Percentiles rank a stretch among this genome's conserved stretches.
These are phyloP conservation scores for Helicoverpa zea DNA, from an alignment of 1,140 invertebrate genomes.

Conservation along the genomic window DNA sequence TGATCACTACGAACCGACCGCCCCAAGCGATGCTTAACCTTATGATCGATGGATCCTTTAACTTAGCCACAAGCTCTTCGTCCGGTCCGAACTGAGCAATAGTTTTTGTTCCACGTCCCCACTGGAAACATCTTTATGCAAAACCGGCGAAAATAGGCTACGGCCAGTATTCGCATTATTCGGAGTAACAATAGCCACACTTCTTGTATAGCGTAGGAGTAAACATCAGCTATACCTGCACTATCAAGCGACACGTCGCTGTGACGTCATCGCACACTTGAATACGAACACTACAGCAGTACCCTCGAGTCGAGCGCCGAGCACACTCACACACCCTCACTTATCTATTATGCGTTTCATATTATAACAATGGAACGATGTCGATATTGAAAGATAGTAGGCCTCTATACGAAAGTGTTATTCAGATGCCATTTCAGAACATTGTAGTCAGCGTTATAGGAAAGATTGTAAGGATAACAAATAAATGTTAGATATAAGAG, in stretches of 20 bases:
- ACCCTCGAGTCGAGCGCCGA: slow-evolving; percentile 4
- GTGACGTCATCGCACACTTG: slow-evolving; percentile 26
- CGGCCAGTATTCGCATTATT: neutral
- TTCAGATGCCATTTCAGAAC: neutral
- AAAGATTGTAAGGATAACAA: too few relatives aligned
- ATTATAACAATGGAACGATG: slow-evolving; percentile 24
- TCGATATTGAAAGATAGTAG: slow-evolving; percentile 23
- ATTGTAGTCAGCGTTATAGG: neutral
- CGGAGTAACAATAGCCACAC: neutral
- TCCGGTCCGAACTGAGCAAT: too few relatives aligned
- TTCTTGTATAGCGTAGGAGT: slow-evolving; percentile 21
- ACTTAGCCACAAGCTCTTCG: too few relatives aligned
- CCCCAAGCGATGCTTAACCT: too few relatives aligned
- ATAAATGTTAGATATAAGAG: neutral
- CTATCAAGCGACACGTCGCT: slow-evolving; percentile 20
- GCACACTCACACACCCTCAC: slow-evolving; percentile 8
- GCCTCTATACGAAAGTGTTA: neutral
- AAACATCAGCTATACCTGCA: slow-evolving; percentile 1
- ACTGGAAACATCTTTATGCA: too few relatives aligned
- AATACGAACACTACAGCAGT: neutral
- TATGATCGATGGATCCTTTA: too few relatives aligned
- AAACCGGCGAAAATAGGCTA: neutral
- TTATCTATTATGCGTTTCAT: slow-evolving; percentile 28
- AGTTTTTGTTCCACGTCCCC: too few relatives aligned
- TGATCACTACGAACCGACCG: too few relatives aligned